These are phyloP conservation scores for Poicephalus gulielmi DNA, from an alignment of 2,113 vertebrate species.

Conservation along the genomic window DNA sequence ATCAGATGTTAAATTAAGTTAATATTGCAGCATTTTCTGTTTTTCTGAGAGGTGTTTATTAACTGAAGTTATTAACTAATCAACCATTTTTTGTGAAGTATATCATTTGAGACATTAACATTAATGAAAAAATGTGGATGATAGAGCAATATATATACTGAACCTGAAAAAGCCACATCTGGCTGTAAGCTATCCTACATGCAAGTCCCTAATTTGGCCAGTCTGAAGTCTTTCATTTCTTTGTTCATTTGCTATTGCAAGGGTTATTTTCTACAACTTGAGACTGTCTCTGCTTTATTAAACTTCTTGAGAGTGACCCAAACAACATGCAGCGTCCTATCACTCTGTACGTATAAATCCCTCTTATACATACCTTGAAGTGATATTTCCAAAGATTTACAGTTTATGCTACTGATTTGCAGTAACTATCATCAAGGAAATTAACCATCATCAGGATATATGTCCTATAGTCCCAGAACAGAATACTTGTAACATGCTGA, in stretches of 20 bases:
- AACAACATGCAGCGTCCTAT: neutral
- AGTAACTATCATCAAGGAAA: neutral
- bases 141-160: neutral
- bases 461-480: accelerated
- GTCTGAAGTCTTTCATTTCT: neutral
- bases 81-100: neutral
- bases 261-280: neutral
- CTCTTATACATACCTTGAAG: neutral
- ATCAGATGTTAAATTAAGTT: neutral
- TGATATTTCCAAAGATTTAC: neutral
- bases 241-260: neutral
- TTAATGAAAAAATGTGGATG: neutral
- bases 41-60: neutral
- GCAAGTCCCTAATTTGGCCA: neutral
- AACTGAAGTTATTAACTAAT: neutral
- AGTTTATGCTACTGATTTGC: neutral
- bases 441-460: neutral
- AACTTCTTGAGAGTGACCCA: neutral
- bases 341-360: neutral
- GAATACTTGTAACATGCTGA: neutral
- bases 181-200: accelerated
- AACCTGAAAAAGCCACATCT: neutral
- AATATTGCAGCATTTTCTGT: neutral
- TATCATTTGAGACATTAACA: neutral
- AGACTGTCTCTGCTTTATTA: neutral